A percentile compares a stretch with the other conserved stretches of the same genome.
These are phyloP conservation scores for Micromussa lordhowensis DNA, from an alignment of 92 coral and sea anemone genomes.

Conservation along the genomic window DNA sequence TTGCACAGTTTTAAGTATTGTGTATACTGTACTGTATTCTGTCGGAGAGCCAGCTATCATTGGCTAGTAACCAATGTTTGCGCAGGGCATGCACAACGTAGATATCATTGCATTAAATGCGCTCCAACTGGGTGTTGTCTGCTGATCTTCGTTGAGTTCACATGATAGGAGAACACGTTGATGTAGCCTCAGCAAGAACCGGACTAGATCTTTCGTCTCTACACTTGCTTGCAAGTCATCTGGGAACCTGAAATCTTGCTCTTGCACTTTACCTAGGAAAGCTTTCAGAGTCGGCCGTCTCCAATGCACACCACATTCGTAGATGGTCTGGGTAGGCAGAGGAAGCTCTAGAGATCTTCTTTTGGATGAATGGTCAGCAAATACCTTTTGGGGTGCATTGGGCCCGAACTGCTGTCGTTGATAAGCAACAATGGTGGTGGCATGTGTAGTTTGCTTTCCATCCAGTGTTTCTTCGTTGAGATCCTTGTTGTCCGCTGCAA, in stretches of 20 bases:
- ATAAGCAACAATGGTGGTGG: constrained; percentile 42
- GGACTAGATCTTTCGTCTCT: constrained; percentile 18
- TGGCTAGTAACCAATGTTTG: constrained; percentile 72
- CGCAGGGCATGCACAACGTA: constrained; percentile 12
- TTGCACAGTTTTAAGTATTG: constrained; percentile 47
- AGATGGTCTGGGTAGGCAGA: constrained; percentile 9
- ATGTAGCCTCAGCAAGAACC: constrained; percentile 23
- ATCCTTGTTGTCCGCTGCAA: constrained; percentile 53
- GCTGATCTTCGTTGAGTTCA: not conserved
- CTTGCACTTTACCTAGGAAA: constrained; percentile 6
- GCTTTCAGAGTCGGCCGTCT: constrained; percentile 21
- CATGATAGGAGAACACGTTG: not conserved
- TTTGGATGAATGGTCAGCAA: constrained; percentile 31
- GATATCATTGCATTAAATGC: constrained; percentile 31
- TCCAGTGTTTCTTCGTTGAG: constrained; percentile 60
- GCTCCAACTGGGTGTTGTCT: constrained; percentile 35
- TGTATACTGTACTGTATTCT: constrained; percentile 73
- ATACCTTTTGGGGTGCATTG: constrained; percentile 22
- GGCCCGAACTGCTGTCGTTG: constrained; percentile 38
- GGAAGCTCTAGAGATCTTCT: constrained; percentile 25
- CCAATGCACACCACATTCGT: constrained; percentile 37
- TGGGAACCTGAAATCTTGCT: not conserved
- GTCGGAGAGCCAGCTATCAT: constrained; percentile 70
- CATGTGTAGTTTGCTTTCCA: constrained; percentile 56
- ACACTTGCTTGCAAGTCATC: not conserved